Evolutionary conservation across 1,140 invertebrate species (phyloP), one percentile per base, ranked within the genome.

Genomic region (Galendromus occidentalis): DNA sequence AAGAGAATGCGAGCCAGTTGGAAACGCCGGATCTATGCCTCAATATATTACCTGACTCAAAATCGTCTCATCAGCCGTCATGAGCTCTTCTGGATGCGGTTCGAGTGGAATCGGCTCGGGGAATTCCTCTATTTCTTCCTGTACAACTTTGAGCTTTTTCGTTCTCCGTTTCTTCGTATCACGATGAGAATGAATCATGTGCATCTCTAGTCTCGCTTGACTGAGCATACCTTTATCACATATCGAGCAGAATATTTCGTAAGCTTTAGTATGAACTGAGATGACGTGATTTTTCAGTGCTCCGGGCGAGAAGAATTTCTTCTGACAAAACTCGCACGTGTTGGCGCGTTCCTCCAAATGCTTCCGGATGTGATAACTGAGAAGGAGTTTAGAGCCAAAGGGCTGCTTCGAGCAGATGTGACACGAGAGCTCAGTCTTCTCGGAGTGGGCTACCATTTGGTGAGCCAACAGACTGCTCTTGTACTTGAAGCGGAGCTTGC

Each of bases 321-420:
- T 59, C 14, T 25, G 25, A 22, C 51, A 59, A 25, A 29, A 25
- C 33, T 59, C 51, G 33, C 51, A 59, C 25, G 20, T 33, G 9
- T 29, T 29, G 12, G 51, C 14, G 12, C 22, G 51, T 33, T 59
- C 14, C 2, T 18, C 51, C 2, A 59, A 22, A 59, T 59, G 51
- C 22, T 59, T 59, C 22, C 51, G 51, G 9, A 59, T 59, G 33
- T 59, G 51, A 22, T 59, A 59, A 33, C 51, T 59, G 33, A 59
- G 51, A 5, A 59, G 51, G 9, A 59, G 51, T 33, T 59, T 59
- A 6, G 51, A 59, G 22, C 51, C 12, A 22, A 59, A 59, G 5
- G 51, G 14, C 22, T 25, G 14, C 20, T 59, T 25, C 25, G 25
- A 33, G 33, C 51, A 59, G 51, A 29, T 29, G 14, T 25, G 25